These are phyloP conservation scores for Candidula unifasciata DNA, from an alignment of 2,888 invertebrate species.

Conservation along the genomic window DNA sequence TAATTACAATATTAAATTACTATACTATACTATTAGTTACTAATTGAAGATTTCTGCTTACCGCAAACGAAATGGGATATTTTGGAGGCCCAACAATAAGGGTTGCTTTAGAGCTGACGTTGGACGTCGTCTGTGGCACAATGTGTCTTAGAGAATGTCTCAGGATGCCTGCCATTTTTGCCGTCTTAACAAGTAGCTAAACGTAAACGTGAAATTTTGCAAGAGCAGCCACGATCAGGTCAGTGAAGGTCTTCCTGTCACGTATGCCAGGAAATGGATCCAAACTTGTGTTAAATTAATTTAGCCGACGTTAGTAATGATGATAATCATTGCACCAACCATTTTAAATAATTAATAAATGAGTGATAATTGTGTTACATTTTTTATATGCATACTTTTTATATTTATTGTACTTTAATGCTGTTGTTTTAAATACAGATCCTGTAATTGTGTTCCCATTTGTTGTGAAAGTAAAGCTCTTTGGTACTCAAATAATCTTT, in stretches of 20 bases:
- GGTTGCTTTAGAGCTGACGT: slow-evolving; percentile 51
- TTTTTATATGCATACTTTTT: neutral
- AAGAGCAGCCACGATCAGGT: neutral
- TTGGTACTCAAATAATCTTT: no score
- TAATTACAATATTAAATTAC: no score
- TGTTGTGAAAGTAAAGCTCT: no score
- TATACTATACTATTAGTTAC: no score
- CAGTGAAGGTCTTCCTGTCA: slow-evolving; percentile 3
- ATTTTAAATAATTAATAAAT: neutral
- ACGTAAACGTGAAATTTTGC: neutral
- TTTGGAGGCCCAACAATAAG: slow-evolving; percentile 60
- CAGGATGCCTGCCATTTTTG: slow-evolving; percentile 49
- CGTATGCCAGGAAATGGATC: neutral
- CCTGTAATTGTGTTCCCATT: neutral
- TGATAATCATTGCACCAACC: neutral
- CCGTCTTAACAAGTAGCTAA: neutral
- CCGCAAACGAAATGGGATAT: slow-evolving; percentile 52
- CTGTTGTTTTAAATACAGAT: neutral
- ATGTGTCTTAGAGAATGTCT: slow-evolving; percentile 33
- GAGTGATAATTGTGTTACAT: neutral
- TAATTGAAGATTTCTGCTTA: slow-evolving; percentile 53
- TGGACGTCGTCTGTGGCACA: slow-evolving; percentile 42
- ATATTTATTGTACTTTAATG: neutral
- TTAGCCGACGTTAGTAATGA: neutral
- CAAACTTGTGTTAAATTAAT: neutral